These are phyloP conservation scores for Petrocephalus microphthalmus DNA, from an alignment of 2,113 vertebrate species.

Conservation along the genomic window DNA sequence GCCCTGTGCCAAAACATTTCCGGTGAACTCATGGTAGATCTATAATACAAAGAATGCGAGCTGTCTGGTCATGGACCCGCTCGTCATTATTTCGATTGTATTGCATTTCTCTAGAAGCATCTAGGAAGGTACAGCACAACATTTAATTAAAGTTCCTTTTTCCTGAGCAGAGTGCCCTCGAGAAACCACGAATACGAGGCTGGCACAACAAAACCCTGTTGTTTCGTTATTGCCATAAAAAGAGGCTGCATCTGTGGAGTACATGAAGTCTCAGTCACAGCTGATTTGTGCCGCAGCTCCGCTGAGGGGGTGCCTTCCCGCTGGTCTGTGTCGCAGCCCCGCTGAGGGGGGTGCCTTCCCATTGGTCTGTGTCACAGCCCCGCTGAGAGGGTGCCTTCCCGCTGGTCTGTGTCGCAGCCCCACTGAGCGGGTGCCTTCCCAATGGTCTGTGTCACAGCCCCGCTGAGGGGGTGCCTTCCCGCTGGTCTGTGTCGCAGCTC, in stretches of 20 bases:
- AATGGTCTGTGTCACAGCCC: constrained; percentile 18
- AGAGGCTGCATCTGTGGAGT: background rate
- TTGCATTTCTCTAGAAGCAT: background rate
- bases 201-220: background rate
- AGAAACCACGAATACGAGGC: background rate
- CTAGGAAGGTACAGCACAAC: background rate
- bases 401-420: background rate
- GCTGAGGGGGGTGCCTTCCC: background rate
- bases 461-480: background rate
- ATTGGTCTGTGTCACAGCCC: constrained; percentile 12
- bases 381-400: background rate
- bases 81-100: background rate
- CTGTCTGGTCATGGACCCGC: background rate
- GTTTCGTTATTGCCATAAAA: background rate
- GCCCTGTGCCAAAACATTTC: background rate
- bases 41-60: background rate
- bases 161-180: background rate
- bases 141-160: background rate
- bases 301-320: background rate
- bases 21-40: background rate
- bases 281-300: no score
- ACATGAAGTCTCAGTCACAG: no score
- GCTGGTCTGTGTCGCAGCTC: background rate
- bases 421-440: background rate
- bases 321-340: background rate